Evolutionary conservation across 2,113 vertebrate genomes (phyloP).

Genomic region (Casuarius casuarius): DNA sequence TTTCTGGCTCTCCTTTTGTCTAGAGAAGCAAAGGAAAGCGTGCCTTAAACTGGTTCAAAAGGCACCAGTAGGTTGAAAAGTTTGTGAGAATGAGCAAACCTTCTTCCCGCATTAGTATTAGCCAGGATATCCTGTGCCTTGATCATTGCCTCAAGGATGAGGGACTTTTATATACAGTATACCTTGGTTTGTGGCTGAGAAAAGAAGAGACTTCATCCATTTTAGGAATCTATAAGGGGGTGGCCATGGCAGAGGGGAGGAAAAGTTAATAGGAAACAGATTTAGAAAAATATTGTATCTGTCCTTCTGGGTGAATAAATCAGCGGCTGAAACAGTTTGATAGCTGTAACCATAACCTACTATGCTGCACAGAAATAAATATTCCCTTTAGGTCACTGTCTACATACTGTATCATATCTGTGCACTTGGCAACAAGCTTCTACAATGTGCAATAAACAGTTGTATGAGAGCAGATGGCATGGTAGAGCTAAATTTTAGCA

Average conservation of each 20-base stretch:
- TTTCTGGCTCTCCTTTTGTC: background rate
- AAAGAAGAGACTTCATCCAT: slow-evolving; percentile 60
- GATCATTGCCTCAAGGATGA: slow-evolving; percentile 54
- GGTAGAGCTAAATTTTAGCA: background rate
- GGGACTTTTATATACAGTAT: slow-evolving; percentile 15
- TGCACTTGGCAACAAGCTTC: background rate
- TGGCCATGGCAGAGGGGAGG: background rate
- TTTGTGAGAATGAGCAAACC: slow-evolving; percentile 51
- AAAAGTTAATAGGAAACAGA: slow-evolving; percentile 69
- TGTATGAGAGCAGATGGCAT: background rate
- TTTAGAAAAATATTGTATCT: slow-evolving; percentile 64
- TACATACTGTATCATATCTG: background rate
- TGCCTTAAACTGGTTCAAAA: slow-evolving; percentile 32
- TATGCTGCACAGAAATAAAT: slow-evolving; percentile 53
- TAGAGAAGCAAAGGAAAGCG: background rate
- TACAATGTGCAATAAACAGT: background rate
- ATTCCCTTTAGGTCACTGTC: slow-evolving; percentile 64
- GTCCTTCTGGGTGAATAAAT: slow-evolving; percentile 68
- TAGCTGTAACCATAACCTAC: slow-evolving; percentile 65
- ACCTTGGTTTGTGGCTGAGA: slow-evolving; percentile 52
- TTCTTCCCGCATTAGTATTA: slow-evolving; percentile 60
- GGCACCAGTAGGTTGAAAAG: slow-evolving; percentile 45
- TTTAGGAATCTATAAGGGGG: slow-evolving; percentile 61
- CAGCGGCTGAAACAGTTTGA: slow-evolving; percentile 57
- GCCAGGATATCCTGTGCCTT: slow-evolving; percentile 68